These are phyloP conservation scores for Galeopsomyia nigrocyanea DNA, from an alignment of 2,888 invertebrate genomes.

Conservation along the genomic window DNA sequence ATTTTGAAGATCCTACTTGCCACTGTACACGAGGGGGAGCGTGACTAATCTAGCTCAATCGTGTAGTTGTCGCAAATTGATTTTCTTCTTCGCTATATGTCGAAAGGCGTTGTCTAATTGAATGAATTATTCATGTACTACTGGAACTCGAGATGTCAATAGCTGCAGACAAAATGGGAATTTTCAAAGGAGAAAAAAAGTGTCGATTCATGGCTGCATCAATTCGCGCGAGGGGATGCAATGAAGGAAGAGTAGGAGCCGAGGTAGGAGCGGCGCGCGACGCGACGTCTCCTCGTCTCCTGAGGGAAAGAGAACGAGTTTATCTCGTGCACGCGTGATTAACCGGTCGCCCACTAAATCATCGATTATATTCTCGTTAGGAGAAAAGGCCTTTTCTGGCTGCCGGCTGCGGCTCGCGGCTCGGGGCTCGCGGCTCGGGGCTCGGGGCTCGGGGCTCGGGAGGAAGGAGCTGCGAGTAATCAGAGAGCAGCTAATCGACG, in stretches of 20 bases:
- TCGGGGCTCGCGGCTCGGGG: too few species aligned
- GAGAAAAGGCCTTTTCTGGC: not conserved
- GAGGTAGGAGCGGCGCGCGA: conserved; percentile 1
- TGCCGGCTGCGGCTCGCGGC: too few species aligned
- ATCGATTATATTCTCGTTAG: conserved; percentile 50
- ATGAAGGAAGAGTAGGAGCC: not conserved
- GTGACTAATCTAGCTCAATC: conserved; percentile 42
- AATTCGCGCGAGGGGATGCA: not conserved
- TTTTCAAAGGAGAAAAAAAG: not conserved
- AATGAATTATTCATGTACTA: conserved; percentile 45
- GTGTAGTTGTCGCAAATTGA: conserved; percentile 32
- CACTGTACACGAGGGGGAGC: not conserved
- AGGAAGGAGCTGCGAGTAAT: not conserved
- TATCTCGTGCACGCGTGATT: conserved; percentile 50
- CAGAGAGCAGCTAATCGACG: not conserved
- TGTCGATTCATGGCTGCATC: not conserved
- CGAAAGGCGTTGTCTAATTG: conserved; percentile 15
- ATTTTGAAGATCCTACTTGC: not conserved
- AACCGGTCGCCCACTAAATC: conserved; percentile 47
- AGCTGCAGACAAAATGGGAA: too few species aligned
- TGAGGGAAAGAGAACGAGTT: conserved; percentile 38
- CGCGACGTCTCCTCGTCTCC: conserved; percentile 16
- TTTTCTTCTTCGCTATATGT: not conserved
- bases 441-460: too few species aligned
- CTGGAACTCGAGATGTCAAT: not conserved